These are phyloP conservation scores for Cheilosia urbana DNA, from an alignment of 2,888 invertebrate species.

Conservation along the genomic window DNA sequence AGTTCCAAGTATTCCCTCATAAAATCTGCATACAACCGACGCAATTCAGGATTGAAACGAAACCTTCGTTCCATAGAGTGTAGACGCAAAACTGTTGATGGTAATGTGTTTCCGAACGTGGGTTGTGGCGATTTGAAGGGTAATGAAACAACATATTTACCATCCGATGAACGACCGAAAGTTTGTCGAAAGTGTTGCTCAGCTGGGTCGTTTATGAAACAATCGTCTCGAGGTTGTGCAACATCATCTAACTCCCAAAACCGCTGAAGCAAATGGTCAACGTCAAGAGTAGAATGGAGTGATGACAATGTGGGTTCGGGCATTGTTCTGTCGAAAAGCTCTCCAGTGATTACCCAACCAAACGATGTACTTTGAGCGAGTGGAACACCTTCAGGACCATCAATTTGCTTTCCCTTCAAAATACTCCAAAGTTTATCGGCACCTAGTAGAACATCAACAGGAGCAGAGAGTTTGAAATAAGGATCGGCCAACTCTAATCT, in stretches of 20 bases:
- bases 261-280: neutral
- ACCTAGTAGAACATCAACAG: conserved; percentile 15
- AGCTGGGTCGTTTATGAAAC: neutral
- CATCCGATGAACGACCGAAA: too few relatives aligned
- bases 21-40: too few relatives aligned
- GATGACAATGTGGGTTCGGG: neutral
- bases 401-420: conserved; percentile 14
- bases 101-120: conserved; percentile 29
- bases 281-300: neutral
- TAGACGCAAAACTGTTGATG: conserved; percentile 1
- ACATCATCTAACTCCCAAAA: conserved; percentile 35
- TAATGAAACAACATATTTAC: too few relatives aligned
- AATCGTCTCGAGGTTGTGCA: neutral
- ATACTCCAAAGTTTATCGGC: conserved; percentile 13
- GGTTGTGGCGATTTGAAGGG: conserved; percentile 19
- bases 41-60: neutral
- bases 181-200: conserved; percentile 32
- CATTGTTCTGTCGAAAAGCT: neutral
- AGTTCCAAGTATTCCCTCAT: too few relatives aligned
- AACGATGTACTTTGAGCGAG: conserved; percentile 16
- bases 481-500: conserved; percentile 3
- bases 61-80: conserved; percentile 21
- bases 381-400: neutral
- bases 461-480: neutral
- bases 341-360: conserved; percentile 20